These are phyloP conservation scores for Rugalucina vietnamica DNA, from an alignment of 2,888 invertebrate species.

Conservation along the genomic window DNA sequence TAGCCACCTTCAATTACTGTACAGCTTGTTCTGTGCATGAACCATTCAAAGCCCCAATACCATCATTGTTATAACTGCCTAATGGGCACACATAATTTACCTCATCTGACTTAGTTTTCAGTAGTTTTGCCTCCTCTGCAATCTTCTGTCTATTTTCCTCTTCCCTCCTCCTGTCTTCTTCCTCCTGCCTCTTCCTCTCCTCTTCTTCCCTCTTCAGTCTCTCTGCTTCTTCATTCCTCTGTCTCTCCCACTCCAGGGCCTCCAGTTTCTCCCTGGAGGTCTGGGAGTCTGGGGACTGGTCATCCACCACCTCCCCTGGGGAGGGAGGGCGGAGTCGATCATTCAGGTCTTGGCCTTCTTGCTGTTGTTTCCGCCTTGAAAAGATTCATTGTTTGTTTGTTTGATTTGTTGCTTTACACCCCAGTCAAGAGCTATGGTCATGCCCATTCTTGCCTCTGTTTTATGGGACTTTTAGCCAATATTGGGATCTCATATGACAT, in stretches of 20 bases:
- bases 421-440: too few relatives aligned
- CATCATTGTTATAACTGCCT: too few relatives aligned
- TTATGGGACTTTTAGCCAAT: too few relatives aligned
- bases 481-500: too few relatives aligned
- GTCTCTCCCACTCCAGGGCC: conserved; percentile 43
- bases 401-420: too few relatives aligned
- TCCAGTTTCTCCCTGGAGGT: conserved; percentile 29
- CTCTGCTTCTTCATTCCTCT: conserved; percentile 58
- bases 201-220: conserved; percentile 58
- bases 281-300: background rate
- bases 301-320: conserved; percentile 14
- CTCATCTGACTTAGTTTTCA: conserved; percentile 66
- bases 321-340: conserved; percentile 35
- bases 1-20: too few relatives aligned
- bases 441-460: too few relatives aligned
- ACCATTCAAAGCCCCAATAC: too few relatives aligned
- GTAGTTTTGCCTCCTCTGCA: conserved; percentile 49
- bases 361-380: conserved; percentile 23
- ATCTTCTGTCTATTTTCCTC: conserved; percentile 57
- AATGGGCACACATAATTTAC: too few relatives aligned
- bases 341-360: conserved; percentile 25
- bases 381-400: too few relatives aligned
- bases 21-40: too few relatives aligned
- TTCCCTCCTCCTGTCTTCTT: conserved; percentile 44
- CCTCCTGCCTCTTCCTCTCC: conserved; percentile 46